These are phyloP conservation scores for Halictus quadricinctus DNA, from an alignment of 2,888 invertebrate genomes.

Conservation along the genomic window DNA sequence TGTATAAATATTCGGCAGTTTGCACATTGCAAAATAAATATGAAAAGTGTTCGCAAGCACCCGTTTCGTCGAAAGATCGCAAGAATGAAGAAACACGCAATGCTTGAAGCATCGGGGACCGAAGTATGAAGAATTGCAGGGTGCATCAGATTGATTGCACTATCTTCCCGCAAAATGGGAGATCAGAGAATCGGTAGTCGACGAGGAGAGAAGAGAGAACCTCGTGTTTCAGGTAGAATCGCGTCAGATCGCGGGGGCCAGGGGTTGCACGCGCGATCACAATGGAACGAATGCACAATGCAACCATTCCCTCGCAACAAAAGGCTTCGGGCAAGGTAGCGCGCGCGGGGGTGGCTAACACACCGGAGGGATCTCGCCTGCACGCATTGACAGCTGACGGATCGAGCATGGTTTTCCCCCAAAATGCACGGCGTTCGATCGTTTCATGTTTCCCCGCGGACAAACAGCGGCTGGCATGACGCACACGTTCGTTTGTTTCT, in stretches of 20 bases:
- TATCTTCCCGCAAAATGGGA: background rate
- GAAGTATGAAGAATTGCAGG: background rate
- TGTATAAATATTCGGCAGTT: background rate
- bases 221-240: constrained; percentile 63
- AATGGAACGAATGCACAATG: constrained; percentile 68
- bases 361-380: constrained; percentile 47
- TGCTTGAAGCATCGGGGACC: background rate
- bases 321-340: constrained; percentile 52
- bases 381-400: constrained; percentile 72
- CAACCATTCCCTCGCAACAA: constrained; percentile 51
- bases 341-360: constrained; percentile 69
- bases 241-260: constrained; percentile 53
- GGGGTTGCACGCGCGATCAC: constrained; percentile 50
- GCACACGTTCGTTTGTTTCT: constrained; percentile 51
- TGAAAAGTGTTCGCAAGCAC: no score
- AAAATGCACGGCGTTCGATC: constrained; percentile 43
- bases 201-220: background rate
- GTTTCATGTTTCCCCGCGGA: constrained; percentile 48
- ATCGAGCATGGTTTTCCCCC: constrained; percentile 50
- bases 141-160: background rate
- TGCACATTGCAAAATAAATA: no score
- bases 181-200: background rate
- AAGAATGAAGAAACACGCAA: background rate
- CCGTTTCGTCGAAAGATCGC: no score
- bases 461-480: constrained; percentile 50